Percentiles rank a stretch among this genome's conserved stretches.
Conservation (phyloP, 2,113 vertebrate species). For the Pedionomus torquatus region DNA sequence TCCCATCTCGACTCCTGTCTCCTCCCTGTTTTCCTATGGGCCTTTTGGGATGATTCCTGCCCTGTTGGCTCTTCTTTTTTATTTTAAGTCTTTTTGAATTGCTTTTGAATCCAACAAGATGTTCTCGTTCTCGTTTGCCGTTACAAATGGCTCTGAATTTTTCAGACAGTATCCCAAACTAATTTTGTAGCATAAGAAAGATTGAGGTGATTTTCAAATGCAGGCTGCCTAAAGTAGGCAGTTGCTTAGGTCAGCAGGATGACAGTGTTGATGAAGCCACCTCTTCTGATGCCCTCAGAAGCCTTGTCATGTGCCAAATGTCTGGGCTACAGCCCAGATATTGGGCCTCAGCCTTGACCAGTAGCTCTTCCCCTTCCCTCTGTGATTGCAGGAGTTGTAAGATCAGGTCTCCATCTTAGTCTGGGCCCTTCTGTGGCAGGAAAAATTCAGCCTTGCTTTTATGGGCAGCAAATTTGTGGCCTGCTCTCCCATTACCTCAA, state of each 20-base stretch:
- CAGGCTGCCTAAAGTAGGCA: not conserved
- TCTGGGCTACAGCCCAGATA: not conserved
- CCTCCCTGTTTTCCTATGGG: not conserved
- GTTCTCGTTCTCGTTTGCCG: not conserved
- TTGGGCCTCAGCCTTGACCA: not conserved
- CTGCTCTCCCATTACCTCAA: not conserved
- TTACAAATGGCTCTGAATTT: not conserved
- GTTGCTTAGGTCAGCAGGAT: not conserved
- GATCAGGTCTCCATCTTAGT: not conserved
- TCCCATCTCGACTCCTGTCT: not conserved
- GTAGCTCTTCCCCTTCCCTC: not conserved
- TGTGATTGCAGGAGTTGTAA: not conserved
- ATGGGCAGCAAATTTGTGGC: not conserved
- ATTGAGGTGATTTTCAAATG: not conserved
- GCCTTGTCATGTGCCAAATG: not conserved
- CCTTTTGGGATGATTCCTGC: not conserved
- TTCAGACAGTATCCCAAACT: not conserved
- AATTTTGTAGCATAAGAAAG: not conserved
- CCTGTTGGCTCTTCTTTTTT: not conserved
- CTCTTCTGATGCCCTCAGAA: not conserved
- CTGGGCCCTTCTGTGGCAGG: not conserved
- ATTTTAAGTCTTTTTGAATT: not conserved
- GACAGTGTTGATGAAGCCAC: not conserved
- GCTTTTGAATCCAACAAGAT: not conserved
- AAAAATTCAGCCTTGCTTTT: not conserved